phyloP scores from a whole-genome alignment of 2,113 vertebrate genomes.

The Eudyptes chrysolophus region DNA sequence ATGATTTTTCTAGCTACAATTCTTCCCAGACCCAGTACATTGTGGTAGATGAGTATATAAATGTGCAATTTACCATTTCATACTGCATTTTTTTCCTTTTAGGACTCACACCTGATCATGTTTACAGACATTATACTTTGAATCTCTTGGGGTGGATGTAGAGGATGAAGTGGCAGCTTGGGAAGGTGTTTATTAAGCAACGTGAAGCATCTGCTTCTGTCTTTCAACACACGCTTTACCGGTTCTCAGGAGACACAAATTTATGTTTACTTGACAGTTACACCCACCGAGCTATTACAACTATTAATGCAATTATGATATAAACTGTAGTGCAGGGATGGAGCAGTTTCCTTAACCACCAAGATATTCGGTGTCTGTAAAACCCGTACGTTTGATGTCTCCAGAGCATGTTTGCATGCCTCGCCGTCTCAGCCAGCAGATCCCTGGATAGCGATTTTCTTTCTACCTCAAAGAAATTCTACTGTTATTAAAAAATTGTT shows the following conservation, averaged over 20 bases:
- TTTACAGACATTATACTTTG: background rate
- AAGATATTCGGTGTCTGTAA: background rate
- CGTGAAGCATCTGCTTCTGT: background rate
- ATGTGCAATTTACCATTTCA: background rate
- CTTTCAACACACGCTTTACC: background rate
- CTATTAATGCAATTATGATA: background rate
- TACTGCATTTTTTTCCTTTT: background rate
- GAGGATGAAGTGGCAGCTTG: background rate
- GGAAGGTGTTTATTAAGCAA: background rate
- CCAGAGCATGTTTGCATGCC: background rate
- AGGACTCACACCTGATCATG: background rate
- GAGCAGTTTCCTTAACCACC: background rate
- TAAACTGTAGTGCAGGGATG: background rate
- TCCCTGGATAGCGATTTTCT: background rate
- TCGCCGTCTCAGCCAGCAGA: background rate
- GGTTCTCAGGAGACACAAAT: background rate
- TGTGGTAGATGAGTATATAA: background rate
- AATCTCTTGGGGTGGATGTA: background rate
- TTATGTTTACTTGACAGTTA: background rate
- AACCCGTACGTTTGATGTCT: accelerated
- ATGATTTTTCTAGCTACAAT: background rate
- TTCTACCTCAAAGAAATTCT: background rate
- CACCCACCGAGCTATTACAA: background rate
- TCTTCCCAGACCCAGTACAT: background rate
- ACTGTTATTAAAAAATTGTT: background rate